Conservation (phyloP, 2,113 vertebrate species). For the Mungos mungo region DNA sequence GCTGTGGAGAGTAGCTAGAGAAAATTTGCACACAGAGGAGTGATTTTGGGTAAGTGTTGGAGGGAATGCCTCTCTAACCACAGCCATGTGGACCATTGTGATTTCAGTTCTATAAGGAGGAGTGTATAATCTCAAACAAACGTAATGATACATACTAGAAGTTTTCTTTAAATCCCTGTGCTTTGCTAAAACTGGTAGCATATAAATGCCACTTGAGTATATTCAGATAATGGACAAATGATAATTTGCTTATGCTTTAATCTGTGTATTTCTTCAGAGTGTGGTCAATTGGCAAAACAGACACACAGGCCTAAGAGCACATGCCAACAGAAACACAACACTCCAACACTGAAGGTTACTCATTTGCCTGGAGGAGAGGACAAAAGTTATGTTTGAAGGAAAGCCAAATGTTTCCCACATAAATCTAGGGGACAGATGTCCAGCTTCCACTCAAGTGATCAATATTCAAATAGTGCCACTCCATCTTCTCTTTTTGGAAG, state of each 20-base stretch:
- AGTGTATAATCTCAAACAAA: not conserved
- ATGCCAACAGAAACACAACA: not conserved
- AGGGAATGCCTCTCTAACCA: not conserved
- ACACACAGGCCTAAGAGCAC: not conserved
- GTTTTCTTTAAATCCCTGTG: not conserved
- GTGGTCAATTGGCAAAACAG: not conserved
- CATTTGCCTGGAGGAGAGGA: not conserved
- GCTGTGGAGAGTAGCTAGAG: not conserved
- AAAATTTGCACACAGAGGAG: not conserved
- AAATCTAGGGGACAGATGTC: not conserved
- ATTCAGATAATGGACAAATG: not conserved
- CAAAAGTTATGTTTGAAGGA: not conserved
- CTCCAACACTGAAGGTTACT: not conserved
- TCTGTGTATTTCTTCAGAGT: not conserved
- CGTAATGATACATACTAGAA: not conserved
- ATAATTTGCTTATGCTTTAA: not conserved
- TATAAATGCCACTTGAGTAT: not conserved
- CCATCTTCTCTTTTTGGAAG: not conserved
- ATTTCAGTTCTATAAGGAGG: not conserved
- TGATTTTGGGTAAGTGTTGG: not conserved
- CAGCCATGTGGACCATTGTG: not conserved
- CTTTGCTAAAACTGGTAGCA: not conserved
- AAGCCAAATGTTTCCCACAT: not conserved
- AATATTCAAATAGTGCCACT: not conserved
- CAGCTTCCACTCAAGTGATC: not conserved